phyloP scores from a whole-genome alignment of 37 sponge, comb jelly and placozoan genomes.

The Geodia barretti region DNA sequence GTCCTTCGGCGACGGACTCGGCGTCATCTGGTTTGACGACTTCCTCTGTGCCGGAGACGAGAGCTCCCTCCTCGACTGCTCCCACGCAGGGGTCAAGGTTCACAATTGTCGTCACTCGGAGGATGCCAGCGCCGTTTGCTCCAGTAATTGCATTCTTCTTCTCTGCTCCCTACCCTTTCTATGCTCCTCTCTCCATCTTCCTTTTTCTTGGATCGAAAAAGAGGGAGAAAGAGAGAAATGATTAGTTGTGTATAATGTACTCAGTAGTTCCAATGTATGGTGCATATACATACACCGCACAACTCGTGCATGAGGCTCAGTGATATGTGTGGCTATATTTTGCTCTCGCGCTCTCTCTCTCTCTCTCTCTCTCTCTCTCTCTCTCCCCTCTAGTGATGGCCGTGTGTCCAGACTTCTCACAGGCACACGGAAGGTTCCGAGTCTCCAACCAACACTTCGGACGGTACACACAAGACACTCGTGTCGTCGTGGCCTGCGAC shows the following conservation, averaged over 20 bases:
- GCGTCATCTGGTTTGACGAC: slow-evolving; percentile 59
- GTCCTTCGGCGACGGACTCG: slow-evolving; percentile 27
- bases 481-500: slow-evolving; percentile 17
- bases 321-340: too few relatives aligned
- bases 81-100: slow-evolving; percentile 29
- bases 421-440: not conserved
- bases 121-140: slow-evolving; percentile 44
- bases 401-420: slow-evolving; percentile 5
- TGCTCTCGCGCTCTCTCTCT: too few relatives aligned
- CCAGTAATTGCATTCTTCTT: slow-evolving; percentile 48
- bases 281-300: too few relatives aligned
- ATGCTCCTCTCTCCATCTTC: not conserved
- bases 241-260: too few relatives aligned
- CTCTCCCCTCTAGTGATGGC: not conserved
- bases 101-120: slow-evolving; percentile 51
- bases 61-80: slow-evolving; percentile 44
- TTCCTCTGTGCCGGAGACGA: slow-evolving; percentile 48
- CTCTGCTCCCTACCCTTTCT: too few relatives aligned
- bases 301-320: too few relatives aligned
- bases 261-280: too few relatives aligned
- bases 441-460: not conserved
- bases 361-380: not conserved
- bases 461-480: slow-evolving; percentile 13
- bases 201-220: not conserved
- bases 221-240: too few relatives aligned